A percentile compares a stretch with the other conserved stretches of the same genome.
Conservation (phyloP, 2,113 vertebrate species). For the Oryzias curvinotus region DNA sequence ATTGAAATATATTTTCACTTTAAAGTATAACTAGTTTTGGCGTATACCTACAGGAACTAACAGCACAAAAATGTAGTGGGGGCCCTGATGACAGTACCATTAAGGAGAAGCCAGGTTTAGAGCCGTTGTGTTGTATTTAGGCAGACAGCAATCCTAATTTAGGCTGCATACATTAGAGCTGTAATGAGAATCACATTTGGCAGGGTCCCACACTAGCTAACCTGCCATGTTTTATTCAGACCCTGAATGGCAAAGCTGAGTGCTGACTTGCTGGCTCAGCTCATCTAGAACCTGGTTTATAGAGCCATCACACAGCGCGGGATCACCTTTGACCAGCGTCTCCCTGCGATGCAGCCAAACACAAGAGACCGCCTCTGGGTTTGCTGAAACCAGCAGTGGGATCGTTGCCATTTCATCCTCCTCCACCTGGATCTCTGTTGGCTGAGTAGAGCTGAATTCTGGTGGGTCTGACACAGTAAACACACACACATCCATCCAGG, state of each 20-base stretch:
- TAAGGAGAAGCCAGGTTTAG: constrained; percentile 61
- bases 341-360: constrained; percentile 70
- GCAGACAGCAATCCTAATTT: constrained; percentile 77
- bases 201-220: constrained; percentile 70
- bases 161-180: constrained; percentile 77
- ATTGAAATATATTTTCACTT: constrained; percentile 27
- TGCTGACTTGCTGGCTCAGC: constrained; percentile 74
- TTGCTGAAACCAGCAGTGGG: constrained; percentile 74
- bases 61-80: constrained; percentile 34
- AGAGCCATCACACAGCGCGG: constrained; percentile 62
- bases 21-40: constrained; percentile 33
- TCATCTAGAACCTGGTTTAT: constrained; percentile 68
- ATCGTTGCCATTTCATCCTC: constrained; percentile 71
- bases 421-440: constrained; percentile 60
- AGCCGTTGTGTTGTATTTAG: constrained; percentile 70
- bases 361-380: constrained; percentile 75
- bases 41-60: constrained; percentile 29
- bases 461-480: constrained; percentile 70
- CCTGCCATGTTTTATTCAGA: constrained; percentile 78
- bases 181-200: constrained; percentile 79
- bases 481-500: constrained; percentile 27
- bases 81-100: constrained; percentile 54
- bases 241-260: constrained; percentile 72
- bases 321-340: constrained; percentile 76
- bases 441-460: constrained; percentile 77